Percentiles rank a stretch among this genome's conserved stretches.
Evolutionary conservation across 2,888 invertebrate genomes (phyloP).

Genomic region (Arctia plantaginis): DNA sequence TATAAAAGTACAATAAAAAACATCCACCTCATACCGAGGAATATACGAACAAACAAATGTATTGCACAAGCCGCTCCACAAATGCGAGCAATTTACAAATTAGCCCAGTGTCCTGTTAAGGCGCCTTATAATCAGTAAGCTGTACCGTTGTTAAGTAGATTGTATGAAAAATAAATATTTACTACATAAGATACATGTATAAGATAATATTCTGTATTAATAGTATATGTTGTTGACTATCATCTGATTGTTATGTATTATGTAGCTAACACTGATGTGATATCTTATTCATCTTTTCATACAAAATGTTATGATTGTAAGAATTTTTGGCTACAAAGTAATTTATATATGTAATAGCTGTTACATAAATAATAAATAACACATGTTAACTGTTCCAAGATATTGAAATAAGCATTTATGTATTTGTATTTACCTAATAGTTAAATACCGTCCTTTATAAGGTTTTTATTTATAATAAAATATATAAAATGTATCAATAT

Average conservation of each 20-base stretch:
- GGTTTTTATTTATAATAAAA: conserved; percentile 55
- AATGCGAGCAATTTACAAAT: background rate
- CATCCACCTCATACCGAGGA: background rate
- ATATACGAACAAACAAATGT: background rate
- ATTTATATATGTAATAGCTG: conserved; percentile 29
- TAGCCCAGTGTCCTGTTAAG: background rate
- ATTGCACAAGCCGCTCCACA: background rate
- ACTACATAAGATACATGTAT: conserved; percentile 1
- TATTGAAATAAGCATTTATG: conserved; percentile 45
- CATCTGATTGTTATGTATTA: conserved; percentile 24
- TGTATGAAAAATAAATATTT: conserved; percentile 5
- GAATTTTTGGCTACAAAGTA: conserved; percentile 27
- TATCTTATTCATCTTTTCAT: conserved; percentile 16
- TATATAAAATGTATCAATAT: conserved; percentile 12
- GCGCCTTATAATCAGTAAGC: background rate
- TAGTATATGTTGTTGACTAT: conserved; percentile 20
- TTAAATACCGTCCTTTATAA: conserved; percentile 46
- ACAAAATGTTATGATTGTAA: conserved; percentile 9
- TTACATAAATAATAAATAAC: conserved; percentile 34
- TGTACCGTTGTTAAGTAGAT: conserved; percentile 14
- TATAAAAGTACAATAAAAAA: background rate
- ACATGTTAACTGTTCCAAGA: conserved; percentile 38
- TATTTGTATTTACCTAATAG: conserved; percentile 42
- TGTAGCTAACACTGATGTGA: conserved; percentile 27
- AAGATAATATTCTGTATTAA: conserved; percentile 10